Evolutionary conservation across 2,888 invertebrate species (phyloP), one percentile per base, ranked within the genome.

Genomic region (Busseola fusca): DNA sequence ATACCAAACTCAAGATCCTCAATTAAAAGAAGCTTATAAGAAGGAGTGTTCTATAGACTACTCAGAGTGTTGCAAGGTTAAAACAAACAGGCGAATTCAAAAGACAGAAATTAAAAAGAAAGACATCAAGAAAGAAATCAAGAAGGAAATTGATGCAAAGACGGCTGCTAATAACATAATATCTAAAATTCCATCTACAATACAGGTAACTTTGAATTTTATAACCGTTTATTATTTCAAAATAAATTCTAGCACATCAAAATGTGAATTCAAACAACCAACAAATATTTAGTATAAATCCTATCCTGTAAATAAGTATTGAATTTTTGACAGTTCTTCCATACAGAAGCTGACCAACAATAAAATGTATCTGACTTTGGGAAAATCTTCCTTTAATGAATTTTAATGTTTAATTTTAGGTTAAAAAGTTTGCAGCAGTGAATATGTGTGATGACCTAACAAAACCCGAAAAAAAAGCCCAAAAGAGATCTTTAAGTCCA

Each of bases 341-440:
- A 12, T 30, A 30, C n/a, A 52, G 12, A 52, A 25, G 48, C 7
- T 25, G 6, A 12, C 65, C 12, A 34, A 9, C 0, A 3, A 60
- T 60, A 60, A 27, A 60, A 21, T 60, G 27, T 21, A 42, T 42
- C 37, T 18, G 59, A 18, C 18, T 18, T 18, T 7, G 21, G n/a
- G 42, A 25, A 54, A 68, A 48, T 14, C 25, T 10, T 30, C 30
- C 18, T 0, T 12, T 69, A 34, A 59, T 60, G 2, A 42, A 27
- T 27, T 37, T 48, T 14, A 18, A 42, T 74, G 12, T 25, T 69
- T 64, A 10, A 34, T 86, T 86, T 18, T 74, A 95, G 95, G 95
- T 95, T 1, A 95, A 95, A 86, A 95, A 95, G 77, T 95, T 95
- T 91, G 95, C 95, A 62, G 91, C 94, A 7, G 92, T 95, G 1